Base-by-base conservation (phyloP, 2,888 invertebrate species). In the Chrysina gloriosa region DNA sequence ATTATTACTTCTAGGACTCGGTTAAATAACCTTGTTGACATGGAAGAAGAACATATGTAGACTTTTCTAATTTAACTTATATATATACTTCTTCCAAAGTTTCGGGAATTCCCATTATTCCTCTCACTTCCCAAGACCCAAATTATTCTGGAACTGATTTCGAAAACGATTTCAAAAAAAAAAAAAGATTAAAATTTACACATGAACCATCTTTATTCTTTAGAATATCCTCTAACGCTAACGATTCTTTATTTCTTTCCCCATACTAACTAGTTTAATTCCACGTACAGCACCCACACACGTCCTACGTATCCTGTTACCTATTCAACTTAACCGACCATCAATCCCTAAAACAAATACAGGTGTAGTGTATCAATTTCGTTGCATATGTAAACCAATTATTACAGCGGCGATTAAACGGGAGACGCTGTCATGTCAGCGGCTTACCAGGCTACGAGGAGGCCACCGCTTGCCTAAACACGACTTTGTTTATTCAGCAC, bases 381-480 rank as follows among this genome's bases (percentile, higher is more conserved):
- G 31, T 45, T 3, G 16, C 29, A 29, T 6, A 31, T 19, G 16
- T 31, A 52, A 11, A 31, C 52, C 14, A 52, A 52, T 31, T 52
- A 52, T 52, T 52, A 52, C 31, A 31, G 16, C 19, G 45, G 45
- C 7, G 45, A 45, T 45, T 45, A 45, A 45, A 45, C 19, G 19
- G 19, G 45, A 45, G 25, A 23, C 14, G 42, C 42, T 58, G 58
- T 58, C 58, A 42, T 58, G 58, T 42, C 42, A 11, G 27, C 42
- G 42, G 2, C 68, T 45, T 16, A 45, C 45, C 16, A 11, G 27
- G 14, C 16, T 19, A 25, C 52, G 29, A 23, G 52, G 29, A 52
- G n/a, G 7, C 31, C 69, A 72, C 75, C 76, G 76, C 75, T 76
- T 76, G 75, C 72, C 72, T 74, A 77, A 77, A 77, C 74, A 77